Base-by-base conservation (phyloP, 2,113 vertebrate genomes). In the Lepidothrix coronata region DNA sequence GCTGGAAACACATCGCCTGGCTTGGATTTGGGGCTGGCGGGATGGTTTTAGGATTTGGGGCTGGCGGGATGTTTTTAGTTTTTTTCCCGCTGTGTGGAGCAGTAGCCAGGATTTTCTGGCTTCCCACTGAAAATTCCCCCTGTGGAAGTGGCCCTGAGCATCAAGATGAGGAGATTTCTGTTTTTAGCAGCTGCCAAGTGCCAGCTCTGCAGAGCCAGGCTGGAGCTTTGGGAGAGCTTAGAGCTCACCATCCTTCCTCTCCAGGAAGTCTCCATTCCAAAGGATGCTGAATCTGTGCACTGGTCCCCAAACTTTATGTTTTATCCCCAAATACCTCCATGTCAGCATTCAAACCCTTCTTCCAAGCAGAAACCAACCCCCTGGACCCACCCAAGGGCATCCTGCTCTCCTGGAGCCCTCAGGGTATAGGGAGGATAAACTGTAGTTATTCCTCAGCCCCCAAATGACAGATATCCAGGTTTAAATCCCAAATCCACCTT, bases 261-360 rank as follows among this genome's bases (percentile, higher is more conserved):
- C 31, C 1, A 0, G 2, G 1, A 8, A 30, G 6, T 14, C 39
- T 59, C 10, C 65, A 46, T 65, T 44, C 58, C 51, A 9, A n/a
- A 49, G 75, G 62, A 57, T 25, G 49, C 31, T 31, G 14, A 16
- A 28, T 4, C 67, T 19, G 8, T 17, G 30, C 16, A 5, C 61
- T 3, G 23, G 12, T 37, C 28, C 62, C 37, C 51, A 52, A 16
- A 52, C 25, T 27, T 28, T 16, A 52, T 52, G 0, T 82, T 58
- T 65, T 13, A 58, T 3, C 17, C 51, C 51, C 28, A 27, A 14
- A 2, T 24, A 11, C 28, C 46, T n/a, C 31, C 31, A 15, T 0
- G 0, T 17, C 66, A 54, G 19, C 1, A 0, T 44, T 52, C 70
- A 71, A 58, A 13, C 49, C 62, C 33, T 89, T 55, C 24, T 76